Percentiles rank a stretch among this genome's conserved stretches.
These are phyloP conservation scores for Mallotus villosus DNA, from an alignment of 2,797 vertebrate species.

Conservation along the genomic window DNA sequence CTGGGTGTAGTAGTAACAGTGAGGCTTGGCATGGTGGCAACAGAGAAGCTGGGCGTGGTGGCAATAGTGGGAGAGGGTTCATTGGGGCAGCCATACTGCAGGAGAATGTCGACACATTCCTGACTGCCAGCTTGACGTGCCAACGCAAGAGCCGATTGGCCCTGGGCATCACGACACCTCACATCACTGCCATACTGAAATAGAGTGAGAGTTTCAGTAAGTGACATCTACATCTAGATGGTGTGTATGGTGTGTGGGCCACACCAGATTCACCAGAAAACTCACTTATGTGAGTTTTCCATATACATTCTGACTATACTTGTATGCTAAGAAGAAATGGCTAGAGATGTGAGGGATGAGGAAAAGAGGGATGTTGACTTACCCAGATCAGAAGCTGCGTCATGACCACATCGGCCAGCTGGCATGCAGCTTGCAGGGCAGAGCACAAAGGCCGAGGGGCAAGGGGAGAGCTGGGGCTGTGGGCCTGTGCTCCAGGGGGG, in stretches of 20 bases:
- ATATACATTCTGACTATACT: background rate
- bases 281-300: background rate
- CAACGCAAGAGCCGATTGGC: conserved; percentile 83
- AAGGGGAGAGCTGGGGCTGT: conserved; percentile 60
- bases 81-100: conserved; percentile 90
- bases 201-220: conserved; percentile 1
- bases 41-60: conserved; percentile 59
- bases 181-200: conserved; percentile 90
- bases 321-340: background rate
- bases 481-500: conserved; percentile 54
- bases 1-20: conserved; percentile 74
- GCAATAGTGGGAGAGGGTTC: conserved; percentile 65
- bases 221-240: too few relatives aligned
- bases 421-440: conserved; percentile 87
- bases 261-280: too few relatives aligned
- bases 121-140: conserved; percentile 86
- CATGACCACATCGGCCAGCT: conserved; percentile 87
- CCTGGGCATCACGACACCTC: conserved; percentile 82
- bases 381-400: conserved; percentile 94
- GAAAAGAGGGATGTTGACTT: conserved; percentile 32
- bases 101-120: conserved; percentile 89
- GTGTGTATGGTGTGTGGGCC: too few relatives aligned
- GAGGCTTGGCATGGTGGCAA: conserved; percentile 75
- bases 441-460: conserved; percentile 76
- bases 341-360: background rate